Base-by-base conservation (phyloP, 2,113 vertebrate species). In the Octodon degus region DNA sequence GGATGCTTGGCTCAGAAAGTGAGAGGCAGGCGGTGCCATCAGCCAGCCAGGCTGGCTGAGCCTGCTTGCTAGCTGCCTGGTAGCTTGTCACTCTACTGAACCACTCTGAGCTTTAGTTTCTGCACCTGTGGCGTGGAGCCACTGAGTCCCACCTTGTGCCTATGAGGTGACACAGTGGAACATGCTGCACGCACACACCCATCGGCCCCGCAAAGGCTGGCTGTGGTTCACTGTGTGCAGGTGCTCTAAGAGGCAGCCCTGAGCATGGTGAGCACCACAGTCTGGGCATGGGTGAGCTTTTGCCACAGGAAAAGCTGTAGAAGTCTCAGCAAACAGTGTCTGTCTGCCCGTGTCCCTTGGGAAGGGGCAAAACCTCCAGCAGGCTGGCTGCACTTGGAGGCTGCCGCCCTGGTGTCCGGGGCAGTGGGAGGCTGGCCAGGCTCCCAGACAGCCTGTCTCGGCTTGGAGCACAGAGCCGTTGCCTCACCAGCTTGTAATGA, bases 361-460 rank as follows among this genome's bases (percentile, higher is more conserved):
- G 97, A 96, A 81, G 50, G 91, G 96, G 87, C 94, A 97, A 91
- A 96, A 16, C 55, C 55, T 58, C 96, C 94, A 96, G 95, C 74
- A 10, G 96, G 74, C 81, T 3, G 25, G 96, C 96, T 79, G 76
- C 25, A 5, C 74, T 91, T 62, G 90, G 97, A 93, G 92, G 95
- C 93, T 67, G 84, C 83, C 89, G 85, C 77, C 96, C 96, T 2
- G 12, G 92, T 5, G 96, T 96, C 96, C 97, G 0, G 97, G 97
- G 95, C 97, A 95, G 93, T 17, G 32, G 87, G 96, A 97, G 80
- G 79, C 91, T 97, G 90, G 97, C 96, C 96, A 70, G 82, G 86
- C 97, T 98, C 95, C 92, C 97, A 93, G 95, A 96, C 95, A 96
- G 91, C 24, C 91, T 95, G 91, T 95, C 96, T 96, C 97, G 88